Base-by-base conservation (phyloP, 23 tunicate genomes). In the Phallusia fumigata region DNA sequence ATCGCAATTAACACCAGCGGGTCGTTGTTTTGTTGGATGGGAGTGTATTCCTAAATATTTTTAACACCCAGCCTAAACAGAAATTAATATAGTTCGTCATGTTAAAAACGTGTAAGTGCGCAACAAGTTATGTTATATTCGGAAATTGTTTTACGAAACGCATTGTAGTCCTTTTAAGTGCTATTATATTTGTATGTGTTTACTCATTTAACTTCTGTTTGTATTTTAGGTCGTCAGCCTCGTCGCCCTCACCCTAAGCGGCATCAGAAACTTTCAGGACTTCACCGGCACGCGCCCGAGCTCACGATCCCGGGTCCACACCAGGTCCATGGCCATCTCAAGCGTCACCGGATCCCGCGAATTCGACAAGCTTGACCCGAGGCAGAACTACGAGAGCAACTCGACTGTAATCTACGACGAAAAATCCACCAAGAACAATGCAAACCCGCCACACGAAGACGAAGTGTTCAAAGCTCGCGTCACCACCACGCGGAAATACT, bases 211-310 rank as follows among this genome's bases (percentile, higher is more conserved):
- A 3, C 16, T 22, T 58, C 28, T 58, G 3, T 58, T 24, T 58
- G 40, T 31, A n/a, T n/a, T n/a, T n/a, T n/a, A 74, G 78, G 78
- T 74, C 30, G 3, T 33, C 8, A 3, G 44, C 35, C 44, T 74
- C 8, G n/a, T 74, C 13, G 40, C 31, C 31, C 30, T 74, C 13
- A 74, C 78, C 22, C 33, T 33, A 1, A 33, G 44, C 19, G 78
- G 44, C 11, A 33, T 74, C n/a, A 30, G 16, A 19, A 74, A 74
- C 35, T 74, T 74, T 16, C 44, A 74, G 13, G 44, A 74, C 0
- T 74, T 74, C 78, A 74, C 78, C 2, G 78, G 78, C 11, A 21
- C 69, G 15, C 69, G 69, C 3, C 69, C 69, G 15, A 58, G 69
- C 28, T 58, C 69, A 8, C 69, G 69, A 6, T 58, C 69, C 28